Evolutionary conservation across 2,888 invertebrate genomes (phyloP), one percentile per base, ranked within the genome.

Genomic region (Meganola albula): DNA sequence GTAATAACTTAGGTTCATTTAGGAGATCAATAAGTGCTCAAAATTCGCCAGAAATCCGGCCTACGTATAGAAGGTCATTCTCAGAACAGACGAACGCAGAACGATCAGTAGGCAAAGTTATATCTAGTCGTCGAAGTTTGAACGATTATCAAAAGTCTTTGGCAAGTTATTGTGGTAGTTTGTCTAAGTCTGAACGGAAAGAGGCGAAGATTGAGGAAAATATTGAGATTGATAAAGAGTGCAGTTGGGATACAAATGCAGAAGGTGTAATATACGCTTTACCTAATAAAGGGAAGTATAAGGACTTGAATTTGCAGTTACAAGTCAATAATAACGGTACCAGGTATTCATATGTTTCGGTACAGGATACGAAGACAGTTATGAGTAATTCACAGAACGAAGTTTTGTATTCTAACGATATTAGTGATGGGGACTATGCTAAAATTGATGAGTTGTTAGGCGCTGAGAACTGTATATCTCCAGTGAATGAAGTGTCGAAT

Each of bases 161-260:
- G 10, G 82, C 75, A 0, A 74, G 68, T 16, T 82, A 83, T 37
- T 78, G 80, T 31, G 66, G 59, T 3, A 78, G 68, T 12, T 46
- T 74, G 25, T 58, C 66, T 0, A 73, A 70, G 31, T 53, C 60
- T 2, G 75, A 74, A 9, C 53, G 58, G n/a, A 57, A 54, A 32
- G 66, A 65, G 1, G 24, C 42, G 20, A 79, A 80, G 31, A 72
- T 70, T 1, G 82, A 80, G 2, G 87, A 88, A 30, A 82, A 77
- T 33, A 58, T 73, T 0, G 87, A 84, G 40, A 87, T 87, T 10
- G 89, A 89, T 16, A 88, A 88, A 24, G 89, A 89, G 53, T 88
- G 88, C 37, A 87, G 86, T 48, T 89, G 89, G 68, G 89, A 88
- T 11, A 89, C 84, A 0, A 85, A 87, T 37, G 85, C 86, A 0